phyloP scores from a whole-genome alignment of 2,888 invertebrate genomes.

The Parnassius glacialis region DNA sequence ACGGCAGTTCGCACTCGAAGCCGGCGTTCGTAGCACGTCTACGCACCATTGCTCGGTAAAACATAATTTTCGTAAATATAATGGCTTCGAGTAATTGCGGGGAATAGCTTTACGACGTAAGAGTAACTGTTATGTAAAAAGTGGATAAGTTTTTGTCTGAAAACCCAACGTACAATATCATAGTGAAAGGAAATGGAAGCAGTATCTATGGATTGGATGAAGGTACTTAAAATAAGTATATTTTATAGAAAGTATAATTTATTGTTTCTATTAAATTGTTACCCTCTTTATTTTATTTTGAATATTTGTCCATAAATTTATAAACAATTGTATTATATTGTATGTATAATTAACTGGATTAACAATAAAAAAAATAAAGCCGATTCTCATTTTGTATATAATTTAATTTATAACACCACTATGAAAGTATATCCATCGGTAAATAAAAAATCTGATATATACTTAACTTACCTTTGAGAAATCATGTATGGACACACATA shows the following conservation, averaged over 20 bases:
- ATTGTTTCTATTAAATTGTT: not conserved
- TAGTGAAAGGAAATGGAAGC: constrained; percentile 73
- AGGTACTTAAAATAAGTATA: constrained; percentile 45
- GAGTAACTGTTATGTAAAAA: constrained; percentile 70
- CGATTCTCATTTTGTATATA: no score
- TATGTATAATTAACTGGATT: not conserved
- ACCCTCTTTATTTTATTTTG: not conserved
- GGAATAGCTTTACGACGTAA: constrained; percentile 43
- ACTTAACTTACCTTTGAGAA: no score
- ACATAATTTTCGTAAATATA: constrained; percentile 34
- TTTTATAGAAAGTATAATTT: not conserved
- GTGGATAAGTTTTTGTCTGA: constrained; percentile 73
- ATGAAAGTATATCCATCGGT: no score
- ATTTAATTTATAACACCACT: no score
- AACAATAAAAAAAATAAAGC: no score
- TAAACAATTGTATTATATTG: not conserved
- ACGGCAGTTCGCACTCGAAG: constrained; percentile 48
- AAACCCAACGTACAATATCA: constrained; percentile 76
- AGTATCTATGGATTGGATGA: constrained; percentile 66
- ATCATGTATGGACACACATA: no score
- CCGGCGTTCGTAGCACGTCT: constrained; percentile 59
- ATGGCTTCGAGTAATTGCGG: constrained; percentile 46
- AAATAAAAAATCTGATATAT: no score
- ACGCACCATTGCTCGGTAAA: constrained; percentile 37
- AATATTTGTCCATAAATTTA: not conserved